These are phyloP conservation scores for Caenorhabditis imperialis DNA, from an alignment of 2,888 invertebrate species.

Conservation along the genomic window DNA sequence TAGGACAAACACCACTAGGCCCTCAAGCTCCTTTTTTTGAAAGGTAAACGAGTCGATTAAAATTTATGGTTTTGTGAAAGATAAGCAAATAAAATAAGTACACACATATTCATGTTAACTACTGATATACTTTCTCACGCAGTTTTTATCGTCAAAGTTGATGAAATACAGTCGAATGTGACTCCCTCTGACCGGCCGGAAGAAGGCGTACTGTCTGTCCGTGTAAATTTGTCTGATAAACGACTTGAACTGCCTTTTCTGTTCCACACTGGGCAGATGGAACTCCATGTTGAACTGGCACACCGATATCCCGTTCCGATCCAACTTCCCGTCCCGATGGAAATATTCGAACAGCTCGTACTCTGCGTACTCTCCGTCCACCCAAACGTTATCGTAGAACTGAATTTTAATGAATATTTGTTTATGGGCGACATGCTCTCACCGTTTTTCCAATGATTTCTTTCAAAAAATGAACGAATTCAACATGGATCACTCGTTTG, in stretches of 20 bases:
- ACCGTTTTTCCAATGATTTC: conserved; percentile 30
- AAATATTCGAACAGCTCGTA: conserved; percentile 54
- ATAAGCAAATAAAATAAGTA: too few species aligned
- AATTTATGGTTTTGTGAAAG: too few species aligned
- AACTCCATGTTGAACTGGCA: conserved; percentile 59
- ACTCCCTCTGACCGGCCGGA: conserved; percentile 40
- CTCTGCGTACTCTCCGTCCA: conserved; percentile 57
- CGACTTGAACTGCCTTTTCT: conserved; percentile 29
- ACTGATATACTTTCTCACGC: conserved; percentile 44
- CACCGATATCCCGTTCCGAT: conserved; percentile 39
- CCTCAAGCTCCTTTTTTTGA: too few species aligned
- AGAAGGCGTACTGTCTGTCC: conserved; percentile 32
- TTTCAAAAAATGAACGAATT: conserved; percentile 35
- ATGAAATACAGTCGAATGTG: conserved; percentile 51
- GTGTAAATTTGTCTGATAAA: conserved; percentile 23
- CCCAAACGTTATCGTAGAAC: conserved; percentile 52
- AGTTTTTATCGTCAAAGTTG: conserved; percentile 43
- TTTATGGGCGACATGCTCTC: neutral
- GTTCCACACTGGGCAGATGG: conserved; percentile 26
- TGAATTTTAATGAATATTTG: conserved; percentile 5
- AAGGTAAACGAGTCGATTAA: too few species aligned
- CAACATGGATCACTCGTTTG: conserved; percentile 33
- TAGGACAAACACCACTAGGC: too few species aligned
- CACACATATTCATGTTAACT: neutral
- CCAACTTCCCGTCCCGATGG: conserved; percentile 39